Evolutionary conservation across 2,113 vertebrate species (phyloP).

Genomic region (Burhinus bistriatus): DNA sequence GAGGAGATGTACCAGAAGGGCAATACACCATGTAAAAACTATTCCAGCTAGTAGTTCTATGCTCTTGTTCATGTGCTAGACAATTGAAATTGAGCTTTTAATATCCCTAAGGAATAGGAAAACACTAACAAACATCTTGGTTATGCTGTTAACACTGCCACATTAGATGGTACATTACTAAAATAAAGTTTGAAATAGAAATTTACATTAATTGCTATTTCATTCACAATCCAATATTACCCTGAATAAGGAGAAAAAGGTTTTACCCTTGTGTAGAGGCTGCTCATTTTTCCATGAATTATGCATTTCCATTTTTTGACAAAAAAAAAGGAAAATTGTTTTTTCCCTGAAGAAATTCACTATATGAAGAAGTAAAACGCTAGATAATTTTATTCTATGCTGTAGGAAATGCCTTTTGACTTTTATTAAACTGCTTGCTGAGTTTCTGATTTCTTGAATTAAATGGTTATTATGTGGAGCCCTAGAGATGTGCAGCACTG

Average conservation of each 20-base stretch:
- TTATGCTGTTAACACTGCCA: background rate
- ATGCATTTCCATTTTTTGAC: background rate
- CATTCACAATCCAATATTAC: background rate
- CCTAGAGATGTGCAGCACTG: background rate
- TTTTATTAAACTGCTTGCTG: background rate
- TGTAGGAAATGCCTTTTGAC: constrained; percentile 25
- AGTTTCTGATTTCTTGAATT: constrained; percentile 11
- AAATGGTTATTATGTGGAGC: background rate
- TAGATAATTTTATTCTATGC: background rate
- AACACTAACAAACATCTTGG: background rate
- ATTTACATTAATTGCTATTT: background rate
- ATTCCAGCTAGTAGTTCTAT: background rate
- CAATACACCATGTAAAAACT: background rate
- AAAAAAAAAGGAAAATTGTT: background rate
- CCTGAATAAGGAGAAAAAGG: background rate
- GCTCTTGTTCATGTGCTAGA: background rate
- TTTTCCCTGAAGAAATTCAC: background rate
- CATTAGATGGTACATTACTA: background rate
- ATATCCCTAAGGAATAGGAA: background rate
- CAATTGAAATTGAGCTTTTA: background rate
- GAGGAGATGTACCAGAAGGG: background rate
- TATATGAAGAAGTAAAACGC: constrained; percentile 1
- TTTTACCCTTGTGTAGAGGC: background rate
- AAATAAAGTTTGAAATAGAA: constrained; percentile 6
- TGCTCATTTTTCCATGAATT: background rate